A percentile compares a stretch with the other conserved stretches of the same genome.
phyloP scores from a whole-genome alignment of 2,888 invertebrate genomes.

The Drosophila ezoana region DNA sequence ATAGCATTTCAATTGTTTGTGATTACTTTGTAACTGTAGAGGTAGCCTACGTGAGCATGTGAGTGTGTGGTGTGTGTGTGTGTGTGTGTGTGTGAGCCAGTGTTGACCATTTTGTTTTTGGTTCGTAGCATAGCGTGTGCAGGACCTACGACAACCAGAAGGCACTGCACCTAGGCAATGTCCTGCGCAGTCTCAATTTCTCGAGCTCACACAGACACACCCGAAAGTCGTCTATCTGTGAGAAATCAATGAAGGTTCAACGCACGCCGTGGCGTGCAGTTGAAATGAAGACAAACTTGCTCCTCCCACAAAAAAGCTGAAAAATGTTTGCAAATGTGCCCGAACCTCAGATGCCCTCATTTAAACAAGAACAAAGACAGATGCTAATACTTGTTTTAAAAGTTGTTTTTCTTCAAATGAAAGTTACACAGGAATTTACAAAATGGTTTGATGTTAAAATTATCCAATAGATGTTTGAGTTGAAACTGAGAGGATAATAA shows the following conservation, averaged over 20 bases:
- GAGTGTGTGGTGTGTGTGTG: slow-evolving; percentile 18
- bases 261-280: slow-evolving; percentile 52
- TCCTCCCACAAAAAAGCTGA: neutral
- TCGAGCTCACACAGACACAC: slow-evolving; percentile 21
- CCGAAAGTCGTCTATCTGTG: slow-evolving; percentile 26
- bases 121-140: slow-evolving; percentile 39
- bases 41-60: slow-evolving; percentile 14
- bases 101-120: slow-evolving; percentile 68
- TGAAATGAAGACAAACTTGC: slow-evolving; percentile 29
- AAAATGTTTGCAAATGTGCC: neutral
- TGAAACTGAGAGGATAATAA: no score
- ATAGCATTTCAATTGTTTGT: slow-evolving; percentile 70
- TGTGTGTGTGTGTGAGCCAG: slow-evolving; percentile 32
- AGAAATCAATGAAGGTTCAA: slow-evolving; percentile 74
- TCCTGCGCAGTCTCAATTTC: slow-evolving; percentile 73
- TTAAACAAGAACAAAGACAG: no score
- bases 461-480: no score
- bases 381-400: no score
- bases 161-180: slow-evolving; percentile 53
- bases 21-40: slow-evolving; percentile 57
- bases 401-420: no score
- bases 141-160: slow-evolving; percentile 74
- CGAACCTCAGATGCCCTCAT: slow-evolving; percentile 12
- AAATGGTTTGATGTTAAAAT: no score
- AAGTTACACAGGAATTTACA: no score